phyloP scores from a whole-genome alignment of 2,113 vertebrate species.

The Smithornis capensis region DNA sequence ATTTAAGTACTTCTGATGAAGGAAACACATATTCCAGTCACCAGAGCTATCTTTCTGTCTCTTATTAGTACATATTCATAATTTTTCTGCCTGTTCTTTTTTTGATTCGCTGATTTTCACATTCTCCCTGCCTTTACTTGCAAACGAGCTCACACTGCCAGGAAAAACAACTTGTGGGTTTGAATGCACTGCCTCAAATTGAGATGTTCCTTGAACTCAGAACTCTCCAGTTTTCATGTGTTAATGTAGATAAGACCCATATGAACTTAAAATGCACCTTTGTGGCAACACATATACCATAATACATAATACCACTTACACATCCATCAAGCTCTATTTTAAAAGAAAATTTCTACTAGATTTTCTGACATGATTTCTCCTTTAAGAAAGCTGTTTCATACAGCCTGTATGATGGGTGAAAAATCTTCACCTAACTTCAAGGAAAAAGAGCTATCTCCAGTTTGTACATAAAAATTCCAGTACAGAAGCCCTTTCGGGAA shows the following conservation, averaged over 20 bases:
- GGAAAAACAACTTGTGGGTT: not conserved
- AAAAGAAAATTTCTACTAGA: not conserved
- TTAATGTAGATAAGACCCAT: not conserved
- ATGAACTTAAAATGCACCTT: not conserved
- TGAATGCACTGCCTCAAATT: not conserved
- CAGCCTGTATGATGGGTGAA: not conserved
- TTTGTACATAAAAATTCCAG: not conserved
- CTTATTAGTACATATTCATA: conserved; percentile 32
- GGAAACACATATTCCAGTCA: conserved; percentile 36
- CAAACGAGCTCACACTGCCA: not conserved
- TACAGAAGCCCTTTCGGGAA: not conserved
- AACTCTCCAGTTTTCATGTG: not conserved
- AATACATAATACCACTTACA: not conserved
- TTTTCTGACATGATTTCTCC: not conserved
- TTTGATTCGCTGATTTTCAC: conserved; percentile 7
- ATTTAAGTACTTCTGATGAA: conserved; percentile 23
- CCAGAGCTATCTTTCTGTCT: conserved; percentile 1
- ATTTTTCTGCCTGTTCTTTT: not conserved
- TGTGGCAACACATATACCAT: not conserved
- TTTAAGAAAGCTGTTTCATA: not conserved
- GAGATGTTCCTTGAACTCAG: not conserved
- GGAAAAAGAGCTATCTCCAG: not conserved
- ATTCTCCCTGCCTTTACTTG: not conserved
- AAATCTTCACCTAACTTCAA: not conserved
- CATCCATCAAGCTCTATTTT: not conserved